Conservation (phyloP, 2,113 vertebrate genomes). For the Diphyllodes magnificus region DNA sequence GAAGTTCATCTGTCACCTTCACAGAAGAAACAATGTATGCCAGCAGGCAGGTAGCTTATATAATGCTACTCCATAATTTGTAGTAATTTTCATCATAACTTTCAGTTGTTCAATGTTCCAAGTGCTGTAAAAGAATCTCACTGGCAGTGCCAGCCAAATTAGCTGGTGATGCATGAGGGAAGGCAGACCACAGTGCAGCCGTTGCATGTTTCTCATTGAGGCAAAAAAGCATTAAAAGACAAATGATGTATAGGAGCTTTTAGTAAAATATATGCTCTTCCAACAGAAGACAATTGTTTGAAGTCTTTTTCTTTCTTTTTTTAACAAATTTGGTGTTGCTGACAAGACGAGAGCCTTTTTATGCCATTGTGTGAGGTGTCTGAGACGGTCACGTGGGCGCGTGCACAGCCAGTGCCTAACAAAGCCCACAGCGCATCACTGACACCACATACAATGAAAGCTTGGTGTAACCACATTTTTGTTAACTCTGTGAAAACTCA, state of each 20-base stretch:
- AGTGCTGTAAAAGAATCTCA: not conserved
- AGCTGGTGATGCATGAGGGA: not conserved
- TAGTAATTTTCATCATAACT: not conserved
- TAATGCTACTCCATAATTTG: not conserved
- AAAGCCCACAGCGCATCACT: not conserved
- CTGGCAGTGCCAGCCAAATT: not conserved
- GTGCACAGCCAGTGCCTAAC: not conserved
- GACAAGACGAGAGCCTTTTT: constrained; percentile 43
- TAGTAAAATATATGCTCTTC: not conserved
- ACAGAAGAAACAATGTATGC: not conserved
- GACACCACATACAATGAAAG: constrained; percentile 10
- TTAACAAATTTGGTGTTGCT: constrained; percentile 3
- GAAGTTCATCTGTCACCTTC: not conserved
- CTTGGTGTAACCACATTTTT: constrained; percentile 47
- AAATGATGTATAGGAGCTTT: not conserved
- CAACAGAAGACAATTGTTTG: not conserved
- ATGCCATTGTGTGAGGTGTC: constrained; percentile 44
- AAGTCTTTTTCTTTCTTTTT: not conserved
- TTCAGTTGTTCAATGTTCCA: not conserved
- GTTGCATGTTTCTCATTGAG: accelerated
- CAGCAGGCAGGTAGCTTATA: not conserved
- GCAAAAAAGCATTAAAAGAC: not conserved
- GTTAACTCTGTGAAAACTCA: constrained; percentile 23
- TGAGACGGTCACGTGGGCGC: constrained; percentile 11
- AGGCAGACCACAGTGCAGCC: not conserved